Conservation (phyloP, 2,113 vertebrate species). For the Lepus americanus region DNA sequence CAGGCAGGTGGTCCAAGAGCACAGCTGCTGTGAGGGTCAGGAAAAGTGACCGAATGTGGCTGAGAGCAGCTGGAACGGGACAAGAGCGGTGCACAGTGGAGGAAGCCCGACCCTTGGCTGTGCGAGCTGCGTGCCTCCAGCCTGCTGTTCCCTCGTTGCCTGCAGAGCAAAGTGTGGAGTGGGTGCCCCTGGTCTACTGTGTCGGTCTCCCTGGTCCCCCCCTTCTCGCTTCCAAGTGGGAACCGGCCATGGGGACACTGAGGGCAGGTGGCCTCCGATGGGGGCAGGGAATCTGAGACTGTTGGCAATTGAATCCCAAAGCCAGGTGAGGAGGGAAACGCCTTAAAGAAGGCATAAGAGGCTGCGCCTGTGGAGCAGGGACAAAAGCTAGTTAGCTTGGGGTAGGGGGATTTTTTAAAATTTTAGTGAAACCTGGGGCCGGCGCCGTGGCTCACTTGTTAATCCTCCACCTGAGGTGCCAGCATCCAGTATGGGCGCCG, state of each 20-base stretch:
- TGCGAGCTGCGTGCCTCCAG: rapidly evolving
- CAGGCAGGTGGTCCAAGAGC: neutral
- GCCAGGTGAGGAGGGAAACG: neutral
- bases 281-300: neutral
- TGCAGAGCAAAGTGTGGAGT: neutral
- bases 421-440: neutral
- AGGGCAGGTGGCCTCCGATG: neutral
- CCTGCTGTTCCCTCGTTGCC: neutral
- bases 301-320: neutral
- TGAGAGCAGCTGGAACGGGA: neutral
- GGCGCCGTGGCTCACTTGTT: too few species aligned
- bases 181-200: neutral
- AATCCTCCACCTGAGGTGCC: too few species aligned
- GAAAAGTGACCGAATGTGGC: neutral
- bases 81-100: rapidly evolving
- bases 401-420: neutral
- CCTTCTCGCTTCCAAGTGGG: neutral
- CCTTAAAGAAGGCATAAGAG: neutral
- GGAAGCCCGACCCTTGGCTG: neutral
- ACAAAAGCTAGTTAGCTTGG: neutral
- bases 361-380: neutral
- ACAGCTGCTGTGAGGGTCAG: neutral
- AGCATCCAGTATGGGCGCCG: too few species aligned
- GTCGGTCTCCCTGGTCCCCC: neutral
- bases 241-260: neutral